A percentile compares a stretch with the other conserved stretches of the same genome.
Evolutionary conservation across 2,797 vertebrate species (phyloP).

Genomic region (Smutsia gigantea): DNA sequence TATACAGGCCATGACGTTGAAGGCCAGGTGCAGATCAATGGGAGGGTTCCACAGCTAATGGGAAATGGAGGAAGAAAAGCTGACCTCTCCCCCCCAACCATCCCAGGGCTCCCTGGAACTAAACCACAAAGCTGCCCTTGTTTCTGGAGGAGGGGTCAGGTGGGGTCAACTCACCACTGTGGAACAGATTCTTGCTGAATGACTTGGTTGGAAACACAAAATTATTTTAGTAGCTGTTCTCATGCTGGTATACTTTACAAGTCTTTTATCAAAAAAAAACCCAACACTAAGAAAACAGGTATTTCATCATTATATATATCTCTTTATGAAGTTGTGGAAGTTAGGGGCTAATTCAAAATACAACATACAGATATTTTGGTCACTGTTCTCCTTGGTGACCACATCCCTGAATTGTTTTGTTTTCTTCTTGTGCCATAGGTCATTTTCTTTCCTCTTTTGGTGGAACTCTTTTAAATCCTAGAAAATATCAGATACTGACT

Average conservation of each 20-base stretch:
- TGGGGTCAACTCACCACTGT: not conserved
- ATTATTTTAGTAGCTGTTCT: not conserved
- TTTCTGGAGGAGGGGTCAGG: not conserved
- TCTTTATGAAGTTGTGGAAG: not conserved
- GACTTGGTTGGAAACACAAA: not conserved
- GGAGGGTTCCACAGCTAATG: not conserved
- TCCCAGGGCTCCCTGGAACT: not conserved
- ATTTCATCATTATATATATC: not conserved
- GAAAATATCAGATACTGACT: too few relatives aligned
- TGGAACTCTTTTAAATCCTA: not conserved
- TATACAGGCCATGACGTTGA: not conserved
- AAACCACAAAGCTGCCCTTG: not conserved
- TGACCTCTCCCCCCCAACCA: not conserved
- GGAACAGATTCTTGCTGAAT: not conserved
- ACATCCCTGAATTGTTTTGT: not conserved
- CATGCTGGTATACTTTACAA: not conserved
- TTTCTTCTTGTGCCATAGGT: not conserved
- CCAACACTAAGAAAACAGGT: not conserved
- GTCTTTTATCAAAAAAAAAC: not conserved
- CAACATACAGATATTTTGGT: not conserved
- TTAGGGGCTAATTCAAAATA: not conserved
- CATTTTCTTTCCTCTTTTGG: not conserved
- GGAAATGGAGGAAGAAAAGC: not conserved
- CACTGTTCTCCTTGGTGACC: not conserved
- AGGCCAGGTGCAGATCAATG: not conserved